Percentiles rank a stretch among this genome's conserved stretches.
phyloP scores from a whole-genome alignment of 2,113 vertebrate genomes.

The Otocyon megalotis region DNA sequence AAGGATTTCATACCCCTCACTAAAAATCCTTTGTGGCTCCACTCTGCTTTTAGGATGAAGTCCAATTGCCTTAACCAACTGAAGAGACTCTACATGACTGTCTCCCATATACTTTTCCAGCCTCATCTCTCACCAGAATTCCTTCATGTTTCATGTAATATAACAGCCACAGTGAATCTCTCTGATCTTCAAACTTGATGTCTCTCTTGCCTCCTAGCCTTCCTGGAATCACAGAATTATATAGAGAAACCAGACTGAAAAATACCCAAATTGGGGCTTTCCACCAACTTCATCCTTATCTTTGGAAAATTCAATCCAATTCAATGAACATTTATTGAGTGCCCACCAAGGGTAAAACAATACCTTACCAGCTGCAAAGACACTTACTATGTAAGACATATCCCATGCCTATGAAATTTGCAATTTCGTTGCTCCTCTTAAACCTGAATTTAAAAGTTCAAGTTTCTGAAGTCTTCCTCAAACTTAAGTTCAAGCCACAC shows the following conservation, averaged over 20 bases:
- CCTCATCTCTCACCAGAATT: slow-evolving; percentile 2
- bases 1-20: neutral
- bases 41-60: neutral
- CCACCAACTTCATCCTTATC: neutral
- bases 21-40: slow-evolving; percentile 9
- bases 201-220: neutral
- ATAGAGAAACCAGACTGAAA: neutral
- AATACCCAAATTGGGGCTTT: neutral
- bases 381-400: neutral
- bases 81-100: neutral
- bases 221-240: neutral
- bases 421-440: neutral
- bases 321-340: neutral
- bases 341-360: neutral
- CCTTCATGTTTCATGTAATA: neutral
- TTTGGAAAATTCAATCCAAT: slow-evolving; percentile 19
- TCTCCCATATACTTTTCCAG: neutral
- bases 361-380: neutral
- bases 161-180: neutral
- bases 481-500: neutral
- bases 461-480: slow-evolving; percentile 41
- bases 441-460: slow-evolving; percentile 15
- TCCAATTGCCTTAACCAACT: neutral
- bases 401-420: neutral
- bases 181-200: neutral